Percentiles rank a stretch among this genome's conserved stretches.
These are phyloP conservation scores for Scrobipalpa atriplicella DNA, from an alignment of 2,888 invertebrate genomes.

Conservation along the genomic window DNA sequence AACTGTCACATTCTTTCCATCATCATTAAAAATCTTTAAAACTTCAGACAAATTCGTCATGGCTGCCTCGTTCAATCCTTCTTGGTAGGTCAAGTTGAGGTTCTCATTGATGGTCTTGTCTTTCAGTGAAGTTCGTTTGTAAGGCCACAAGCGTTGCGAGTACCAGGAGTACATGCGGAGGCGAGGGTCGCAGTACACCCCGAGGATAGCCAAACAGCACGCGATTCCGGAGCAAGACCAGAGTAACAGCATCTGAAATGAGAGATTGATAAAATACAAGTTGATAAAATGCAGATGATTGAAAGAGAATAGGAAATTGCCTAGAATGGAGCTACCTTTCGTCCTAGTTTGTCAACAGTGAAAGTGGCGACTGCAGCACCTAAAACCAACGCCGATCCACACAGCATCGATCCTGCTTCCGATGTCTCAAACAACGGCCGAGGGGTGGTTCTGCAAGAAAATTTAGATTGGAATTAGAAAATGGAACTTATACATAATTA, in stretches of 20 bases:
- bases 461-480: no score
- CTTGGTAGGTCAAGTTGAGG: conserved; percentile 39
- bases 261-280: not conserved
- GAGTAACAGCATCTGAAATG: conserved; percentile 67
- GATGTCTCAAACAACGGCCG: conserved; percentile 59
- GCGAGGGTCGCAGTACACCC: conserved; percentile 72
- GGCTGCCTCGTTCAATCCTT: conserved; percentile 3
- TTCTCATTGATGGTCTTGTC: conserved; percentile 44
- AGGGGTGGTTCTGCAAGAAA: conserved; percentile 54
- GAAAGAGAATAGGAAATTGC: no score
- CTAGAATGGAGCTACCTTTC: conserved; percentile 61
- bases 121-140: conserved; percentile 48
- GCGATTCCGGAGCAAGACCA: conserved; percentile 76
- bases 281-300: no score
- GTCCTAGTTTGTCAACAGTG: conserved; percentile 69
- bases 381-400: conserved; percentile 68
- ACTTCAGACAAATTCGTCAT: conserved; percentile 46
- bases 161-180: conserved; percentile 67
- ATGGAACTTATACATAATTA: no score
- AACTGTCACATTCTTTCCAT: conserved; percentile 16
- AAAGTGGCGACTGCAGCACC: conserved; percentile 70
- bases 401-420: conserved; percentile 70
- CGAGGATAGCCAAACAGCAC: conserved; percentile 67
- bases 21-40: not conserved
- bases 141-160: conserved; percentile 60